Evolutionary conservation across 2,888 invertebrate genomes (phyloP), one percentile per base, ranked within the genome.

Genomic region (Coremacera marginata): DNA sequence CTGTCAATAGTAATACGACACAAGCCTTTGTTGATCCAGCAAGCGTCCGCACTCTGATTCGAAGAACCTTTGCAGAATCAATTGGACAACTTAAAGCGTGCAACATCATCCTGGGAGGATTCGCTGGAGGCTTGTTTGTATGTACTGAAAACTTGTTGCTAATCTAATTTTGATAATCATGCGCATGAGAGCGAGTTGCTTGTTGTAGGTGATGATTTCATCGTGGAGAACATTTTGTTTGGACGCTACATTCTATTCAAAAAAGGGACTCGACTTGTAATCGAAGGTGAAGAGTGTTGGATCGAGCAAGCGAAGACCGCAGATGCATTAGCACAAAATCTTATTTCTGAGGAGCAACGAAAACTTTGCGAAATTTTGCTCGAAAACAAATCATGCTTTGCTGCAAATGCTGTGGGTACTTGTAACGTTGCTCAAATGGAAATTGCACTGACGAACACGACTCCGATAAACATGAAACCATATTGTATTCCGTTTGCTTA

Each of bases 401-500:
- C 71, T n/a, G 70, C 65, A 63, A 62, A 34, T 16, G 70, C 34
- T 31, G 34, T 74, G 9, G 76, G 76, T 63, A 76, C 9, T 63
- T 78, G 76, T 51, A 51, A 70, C 22, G 70, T 77, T 62, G 76
- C 63, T n/a, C 72, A 75, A 52, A 16, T 52, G 52, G 52, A 52
- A 52, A 52, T 52, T 5, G 19, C 5, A n/a, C 52, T 52, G 1
- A 52, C 52, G 4, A n/a, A 16, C 16, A 19, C 16, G 5, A 19
- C 19, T 19, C 52, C 7, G 4, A 19, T 19, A 16, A 52, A 77
- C n/a, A 60, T 79, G 44, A 78, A 80, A 68, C 78, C 80, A 4
- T 80, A 80, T 27, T 75, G 79, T 9, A 60, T 81, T 11, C 74
- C 77, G n/a, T 78, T 80, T 62, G 70, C 76, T 5, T 78, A 78